Evolutionary conservation across 1,140 invertebrate genomes (phyloP), one percentile per base, ranked within the genome.

Genomic region (Camponotus floridanus): DNA sequence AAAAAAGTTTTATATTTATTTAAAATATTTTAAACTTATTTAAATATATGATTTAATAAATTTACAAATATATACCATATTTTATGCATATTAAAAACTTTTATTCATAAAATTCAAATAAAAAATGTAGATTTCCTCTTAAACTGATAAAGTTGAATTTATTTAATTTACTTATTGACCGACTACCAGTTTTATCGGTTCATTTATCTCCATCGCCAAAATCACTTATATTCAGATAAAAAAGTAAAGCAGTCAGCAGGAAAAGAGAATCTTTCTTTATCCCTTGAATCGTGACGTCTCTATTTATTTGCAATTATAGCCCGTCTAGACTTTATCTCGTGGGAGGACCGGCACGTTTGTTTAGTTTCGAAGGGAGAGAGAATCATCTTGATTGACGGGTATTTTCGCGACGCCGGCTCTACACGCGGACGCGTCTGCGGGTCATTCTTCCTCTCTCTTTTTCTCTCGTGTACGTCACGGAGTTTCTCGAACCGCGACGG

Each of bases 381-480:
- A n/a, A 79, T 89, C 67, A 61, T 89, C 73, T 79, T 89, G 88
- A 90, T 90, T 87, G 88, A 89, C 88, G 68, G 85, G 26, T 55
- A 57, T 86, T 79, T 57, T 79, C 74, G 73, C 61, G 62, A 61
- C 57, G 39, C 81, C 78, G 57, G 31, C 57, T 78, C 61, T 51
- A 51, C 33, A 39, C 42, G 57, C 59, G 36, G 59, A 42, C 73
- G 13, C 39, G 74, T 79, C 74, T 68, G 64, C 80, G 59, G 55
- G 48, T 74, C 67, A 55, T 36, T 65, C 79, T n/a, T 45, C n/a
- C 7, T 11, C 73, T 57, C 64, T 39, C 51, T 7, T 51, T 48
- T 31, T 33, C 42, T 55, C 48, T 48, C 45, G 15, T 26, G 11
- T 9, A 11, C 15, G 5, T 18, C 42, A 26, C 55, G 55, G 51